Base-by-base conservation (phyloP, 2,797 vertebrate species). In the Melanotaenia nigrans region DNA sequence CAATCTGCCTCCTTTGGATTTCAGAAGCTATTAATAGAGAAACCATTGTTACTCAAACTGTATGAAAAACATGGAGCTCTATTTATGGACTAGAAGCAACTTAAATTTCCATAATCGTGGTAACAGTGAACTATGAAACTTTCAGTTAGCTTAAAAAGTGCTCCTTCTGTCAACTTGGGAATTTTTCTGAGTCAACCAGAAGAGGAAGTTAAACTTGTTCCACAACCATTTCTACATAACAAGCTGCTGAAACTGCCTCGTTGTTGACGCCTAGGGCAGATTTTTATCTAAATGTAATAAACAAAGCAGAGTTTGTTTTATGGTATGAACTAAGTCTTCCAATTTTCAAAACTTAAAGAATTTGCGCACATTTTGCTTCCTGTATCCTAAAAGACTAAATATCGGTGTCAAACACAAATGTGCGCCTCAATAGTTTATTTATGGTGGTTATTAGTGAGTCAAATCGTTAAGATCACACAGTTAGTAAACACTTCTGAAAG, bases 11-110 rank as follows among this genome's bases (percentile, higher is more conserved):
- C 82, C 77, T 91, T 91, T 94, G 1, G 87, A 78, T 78, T 92
- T 93, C 78, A 92, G 78, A 81, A 91, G 71, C 92, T 94, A 53
- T 20, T n/a, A 53, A 59, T 82, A 68, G 13, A 65, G 5, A 63
- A 53, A 68, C 0, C 9, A 3, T 45, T 22, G 42, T 61, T 22
- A 61, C 64, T 30, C 0, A 10, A 59, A 5, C 33, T 51, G 36
- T 33, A 12, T 62, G 10, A 13, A 20, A 53, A 51, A 51, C 2
- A 3, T n/a, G 20, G 45, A 47, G 18, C 42, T 47, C 2, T 47
- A 47, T n/a, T n/a, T 10, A n/a, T n/a, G 20, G 9, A 54, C 24
- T n/a, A n/a, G 8, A 18, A n/a, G 45, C 18, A 49, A 49, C 20
- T 55, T 28, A 28, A 55, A 55, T 14, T 14, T 4, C 22, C 7